Conservation (phyloP, 2,113 vertebrate genomes). For the Campylomormyrus tamandua region DNA sequence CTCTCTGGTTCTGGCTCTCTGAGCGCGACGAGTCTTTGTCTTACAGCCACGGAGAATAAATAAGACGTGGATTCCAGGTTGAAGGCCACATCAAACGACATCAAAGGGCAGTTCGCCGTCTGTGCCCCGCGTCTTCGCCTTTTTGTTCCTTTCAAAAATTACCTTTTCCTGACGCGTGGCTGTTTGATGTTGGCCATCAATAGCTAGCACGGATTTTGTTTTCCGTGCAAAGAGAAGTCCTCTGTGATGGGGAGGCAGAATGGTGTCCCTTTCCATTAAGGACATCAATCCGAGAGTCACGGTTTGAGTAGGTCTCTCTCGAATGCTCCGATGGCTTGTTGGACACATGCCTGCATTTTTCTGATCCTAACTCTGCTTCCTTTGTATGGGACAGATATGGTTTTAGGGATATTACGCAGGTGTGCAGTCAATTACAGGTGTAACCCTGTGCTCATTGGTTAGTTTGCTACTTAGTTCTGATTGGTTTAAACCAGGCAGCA, state of each 20-base stretch:
- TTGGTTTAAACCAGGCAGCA: background rate
- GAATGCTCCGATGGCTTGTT: background rate
- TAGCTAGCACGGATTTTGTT: conserved; percentile 11
- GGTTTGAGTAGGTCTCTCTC: background rate
- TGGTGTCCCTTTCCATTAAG: conserved; percentile 18
- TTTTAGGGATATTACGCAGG: background rate
- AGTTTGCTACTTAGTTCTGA: background rate
- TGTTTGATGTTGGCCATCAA: conserved; percentile 13
- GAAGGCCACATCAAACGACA: conserved; percentile 21
- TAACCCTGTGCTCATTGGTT: background rate
- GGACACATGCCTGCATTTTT: background rate
- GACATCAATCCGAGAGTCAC: conserved; percentile 3
- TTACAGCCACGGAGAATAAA: background rate
- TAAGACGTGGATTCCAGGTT: background rate
- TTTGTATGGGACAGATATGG: background rate
- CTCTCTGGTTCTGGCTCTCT: background rate
- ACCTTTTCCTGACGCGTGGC: conserved; percentile 10
- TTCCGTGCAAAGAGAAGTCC: conserved; percentile 7
- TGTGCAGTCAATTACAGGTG: background rate
- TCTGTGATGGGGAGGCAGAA: conserved; percentile 8
- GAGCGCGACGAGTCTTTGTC: background rate
- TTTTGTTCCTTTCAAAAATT: conserved; percentile 18
- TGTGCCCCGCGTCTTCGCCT: background rate
- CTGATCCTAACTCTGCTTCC: background rate
- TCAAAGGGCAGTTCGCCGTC: conserved; percentile 7